Evolutionary conservation across 2,888 invertebrate genomes (phyloP).

Genomic region (Ischnura elegans): DNA sequence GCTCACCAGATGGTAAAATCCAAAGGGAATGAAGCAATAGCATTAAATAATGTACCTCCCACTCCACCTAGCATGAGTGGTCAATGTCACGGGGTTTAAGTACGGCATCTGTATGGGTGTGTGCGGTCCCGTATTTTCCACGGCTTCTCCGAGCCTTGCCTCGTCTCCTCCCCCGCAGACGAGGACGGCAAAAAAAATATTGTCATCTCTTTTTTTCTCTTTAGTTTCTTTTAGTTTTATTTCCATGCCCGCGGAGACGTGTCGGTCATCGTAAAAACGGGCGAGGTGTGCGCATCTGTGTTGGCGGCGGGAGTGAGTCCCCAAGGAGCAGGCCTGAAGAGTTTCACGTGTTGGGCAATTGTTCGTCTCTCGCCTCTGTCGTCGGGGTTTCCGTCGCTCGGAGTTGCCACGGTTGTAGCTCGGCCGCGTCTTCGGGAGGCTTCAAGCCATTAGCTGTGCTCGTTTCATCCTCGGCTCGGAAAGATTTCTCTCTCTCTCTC

Average conservation of each 20-base stretch:
- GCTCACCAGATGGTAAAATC: too few species aligned
- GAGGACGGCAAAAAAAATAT: neutral
- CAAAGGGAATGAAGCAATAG: too few species aligned
- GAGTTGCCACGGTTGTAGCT: neutral
- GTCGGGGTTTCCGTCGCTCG: neutral
- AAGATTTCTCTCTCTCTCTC: too few species aligned
- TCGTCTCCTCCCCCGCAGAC: neutral
- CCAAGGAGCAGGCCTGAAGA: neutral
- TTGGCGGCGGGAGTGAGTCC: neutral
- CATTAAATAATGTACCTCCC: too few species aligned
- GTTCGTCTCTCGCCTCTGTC: neutral
- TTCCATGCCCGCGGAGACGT: neutral
- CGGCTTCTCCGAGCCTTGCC: neutral
- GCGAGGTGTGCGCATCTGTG: neutral
- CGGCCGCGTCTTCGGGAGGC: neutral
- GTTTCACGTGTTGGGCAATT: slow-evolving; percentile 8
- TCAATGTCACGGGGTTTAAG: too few species aligned
- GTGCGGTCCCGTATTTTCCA: neutral
- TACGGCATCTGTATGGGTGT: too few species aligned
- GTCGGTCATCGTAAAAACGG: neutral
- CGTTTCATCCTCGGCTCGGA: too few species aligned
- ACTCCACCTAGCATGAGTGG: too few species aligned
- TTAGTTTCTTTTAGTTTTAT: neutral
- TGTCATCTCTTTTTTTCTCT: neutral
- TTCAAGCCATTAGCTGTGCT: too few species aligned